A percentile compares a stretch with the other conserved stretches of the same genome.
Evolutionary conservation across 2,888 invertebrate species (phyloP).

Genomic region (Empis livida): DNA sequence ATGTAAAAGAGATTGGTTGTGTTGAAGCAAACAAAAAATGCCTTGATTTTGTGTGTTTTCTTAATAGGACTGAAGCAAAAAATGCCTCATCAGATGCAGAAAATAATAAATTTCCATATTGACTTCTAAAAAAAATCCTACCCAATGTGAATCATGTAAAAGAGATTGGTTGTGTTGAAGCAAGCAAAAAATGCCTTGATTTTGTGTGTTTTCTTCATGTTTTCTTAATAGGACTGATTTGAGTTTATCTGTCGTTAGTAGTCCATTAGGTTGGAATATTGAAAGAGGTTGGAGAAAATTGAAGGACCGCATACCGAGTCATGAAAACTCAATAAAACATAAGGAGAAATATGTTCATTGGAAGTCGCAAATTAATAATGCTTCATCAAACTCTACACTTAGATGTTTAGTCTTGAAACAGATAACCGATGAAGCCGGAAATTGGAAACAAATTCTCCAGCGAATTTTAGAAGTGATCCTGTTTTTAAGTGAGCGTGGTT

Average conservation of each 20-base stretch:
- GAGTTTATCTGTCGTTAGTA: neutral
- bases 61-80: neutral
- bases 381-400: too few species aligned
- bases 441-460: neutral
- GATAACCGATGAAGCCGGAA: too few species aligned
- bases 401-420: too few species aligned
- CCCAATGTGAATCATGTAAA: neutral
- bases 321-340: neutral
- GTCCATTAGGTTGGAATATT: slow-evolving; percentile 1
- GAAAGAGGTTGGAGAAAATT: slow-evolving; percentile 1
- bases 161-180: neutral
- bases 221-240: neutral
- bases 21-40: neutral
- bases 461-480: neutral
- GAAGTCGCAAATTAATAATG: neutral
- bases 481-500: neutral
- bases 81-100: neutral
- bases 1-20: neutral
- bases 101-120: neutral
- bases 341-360: neutral
- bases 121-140: neutral
- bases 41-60: neutral
- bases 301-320: neutral
- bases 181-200: neutral
- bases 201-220: neutral